Base-by-base conservation (phyloP, 2,113 vertebrate species). In the Oryzias javanicus region DNA sequence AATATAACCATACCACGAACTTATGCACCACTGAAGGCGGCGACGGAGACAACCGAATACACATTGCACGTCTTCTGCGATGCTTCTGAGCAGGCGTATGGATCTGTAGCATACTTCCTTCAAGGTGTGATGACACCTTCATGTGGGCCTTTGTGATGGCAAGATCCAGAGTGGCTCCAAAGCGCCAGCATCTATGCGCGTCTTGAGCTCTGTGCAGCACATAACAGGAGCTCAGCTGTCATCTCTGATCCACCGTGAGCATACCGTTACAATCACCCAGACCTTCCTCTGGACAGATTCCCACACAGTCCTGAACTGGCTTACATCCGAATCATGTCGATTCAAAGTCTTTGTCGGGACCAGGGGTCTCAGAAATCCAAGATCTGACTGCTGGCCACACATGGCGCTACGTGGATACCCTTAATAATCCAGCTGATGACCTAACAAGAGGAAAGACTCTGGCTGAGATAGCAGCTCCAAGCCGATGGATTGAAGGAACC, bases 271-370 rank as follows among this genome's bases (percentile, higher is more conserved):
- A 2, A 49, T 49, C 14, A 24, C 13, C 6, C 13, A 49, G 48
- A 49, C 48, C 4, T 49, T 19, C 20, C 14, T 25, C 3, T 49
- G 48, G 48, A 49, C 20, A 1, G 48, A 49, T 15, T 49, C 48
- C 20, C 24, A 20, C 4, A 25, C 48, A 14, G 20, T 49, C 13
- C 48, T 49, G 2, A 4, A 19, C 13, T 51, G 49, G 49, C 5
- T 51, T 22, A 51, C 24, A 25, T 51, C 15, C 4, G 4, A 27
- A 24, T 27, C 24, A 2, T 51, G 49, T 12, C 15, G 49, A 16
- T 51, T 51, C 18, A 51, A 51, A 15, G 49, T 51, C 24, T 51
- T 51, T 5, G 22, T 51, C 4, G n/a, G 24, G 49, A 51, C 49
- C 14, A 6, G n/a, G 24, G 15, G 49, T 51, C 6, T 25, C 49